These are phyloP conservation scores for Calephelis perditalis DNA, from an alignment of 2,888 invertebrate genomes.

Conservation along the genomic window DNA sequence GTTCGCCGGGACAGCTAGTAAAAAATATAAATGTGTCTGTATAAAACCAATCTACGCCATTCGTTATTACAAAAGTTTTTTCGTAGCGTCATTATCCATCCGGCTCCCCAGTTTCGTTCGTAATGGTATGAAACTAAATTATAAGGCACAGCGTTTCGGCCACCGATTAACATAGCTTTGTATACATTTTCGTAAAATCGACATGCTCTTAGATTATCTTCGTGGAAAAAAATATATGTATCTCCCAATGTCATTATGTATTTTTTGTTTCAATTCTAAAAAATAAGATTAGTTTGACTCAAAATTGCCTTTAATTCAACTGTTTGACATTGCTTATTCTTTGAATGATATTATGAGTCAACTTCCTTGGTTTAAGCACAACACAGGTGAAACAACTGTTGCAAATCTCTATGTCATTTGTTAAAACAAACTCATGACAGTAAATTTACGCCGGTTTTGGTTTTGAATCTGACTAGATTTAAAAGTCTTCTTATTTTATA, in stretches of 20 bases:
- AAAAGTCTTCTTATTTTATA: too few species aligned
- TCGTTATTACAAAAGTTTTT: constrained; percentile 46
- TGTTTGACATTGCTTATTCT: not conserved
- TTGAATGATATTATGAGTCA: not conserved
- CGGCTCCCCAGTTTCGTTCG: constrained; percentile 17
- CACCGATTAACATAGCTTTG: constrained; percentile 66
- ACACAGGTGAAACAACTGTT: too few species aligned
- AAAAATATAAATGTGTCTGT: constrained; percentile 10
- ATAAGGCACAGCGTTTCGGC: constrained; percentile 53
- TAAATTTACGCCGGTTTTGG: too few species aligned
- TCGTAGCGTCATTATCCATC: constrained; percentile 49
- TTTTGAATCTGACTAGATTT: too few species aligned
- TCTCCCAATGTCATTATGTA: constrained; percentile 11
- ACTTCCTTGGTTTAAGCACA: too few species aligned
- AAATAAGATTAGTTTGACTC: not conserved
- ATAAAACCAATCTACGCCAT: constrained; percentile 34
- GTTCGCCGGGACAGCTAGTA: too few species aligned
- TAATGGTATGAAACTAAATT: constrained; percentile 73
- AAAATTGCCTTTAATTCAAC: not conserved
- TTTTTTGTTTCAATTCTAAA: constrained; percentile 5
- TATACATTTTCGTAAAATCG: constrained; percentile 37
- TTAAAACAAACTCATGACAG: too few species aligned
- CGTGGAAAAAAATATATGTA: constrained; percentile 11
- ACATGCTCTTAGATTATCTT: constrained; percentile 13
- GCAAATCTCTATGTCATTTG: too few species aligned